Conservation (phyloP, 2,113 vertebrate species). For the Alectura lathami region DNA sequence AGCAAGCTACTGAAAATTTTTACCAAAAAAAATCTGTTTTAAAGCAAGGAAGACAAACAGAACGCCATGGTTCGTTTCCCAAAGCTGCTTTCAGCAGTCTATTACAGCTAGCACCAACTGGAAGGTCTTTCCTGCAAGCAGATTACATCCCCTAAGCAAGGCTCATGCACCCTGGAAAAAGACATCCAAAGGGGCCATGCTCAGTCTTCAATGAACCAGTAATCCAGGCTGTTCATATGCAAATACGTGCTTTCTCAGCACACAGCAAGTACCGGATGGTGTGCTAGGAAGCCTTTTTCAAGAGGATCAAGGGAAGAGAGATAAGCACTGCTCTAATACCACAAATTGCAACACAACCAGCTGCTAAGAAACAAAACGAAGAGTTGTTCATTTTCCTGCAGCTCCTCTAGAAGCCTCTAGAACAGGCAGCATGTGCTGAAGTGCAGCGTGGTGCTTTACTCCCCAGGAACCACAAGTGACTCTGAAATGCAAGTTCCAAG, state of each 20-base stretch:
- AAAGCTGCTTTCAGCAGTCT: background rate
- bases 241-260: background rate
- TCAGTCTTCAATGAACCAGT: background rate
- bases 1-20: background rate
- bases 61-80: background rate
- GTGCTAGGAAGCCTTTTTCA: background rate
- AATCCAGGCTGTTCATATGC: background rate
- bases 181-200: background rate
- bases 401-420: background rate
- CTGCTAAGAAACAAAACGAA: background rate
- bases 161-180: background rate
- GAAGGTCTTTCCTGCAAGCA: background rate
- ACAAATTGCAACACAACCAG: background rate
- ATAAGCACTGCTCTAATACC: background rate
- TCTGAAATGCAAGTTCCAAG: background rate
- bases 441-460: background rate
- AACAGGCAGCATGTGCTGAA: background rate
- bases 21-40: background rate
- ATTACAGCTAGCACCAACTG: conserved; percentile 11
- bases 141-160: conserved; percentile 8
- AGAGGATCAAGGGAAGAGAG: background rate
- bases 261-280: background rate
- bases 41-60: background rate
- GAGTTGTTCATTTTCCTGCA: background rate
- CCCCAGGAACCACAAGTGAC: background rate